Percentiles rank a stretch among this genome's conserved stretches.
phyloP scores from a whole-genome alignment of 1,140 invertebrate genomes.

The Brachionus manjavacas region DNA sequence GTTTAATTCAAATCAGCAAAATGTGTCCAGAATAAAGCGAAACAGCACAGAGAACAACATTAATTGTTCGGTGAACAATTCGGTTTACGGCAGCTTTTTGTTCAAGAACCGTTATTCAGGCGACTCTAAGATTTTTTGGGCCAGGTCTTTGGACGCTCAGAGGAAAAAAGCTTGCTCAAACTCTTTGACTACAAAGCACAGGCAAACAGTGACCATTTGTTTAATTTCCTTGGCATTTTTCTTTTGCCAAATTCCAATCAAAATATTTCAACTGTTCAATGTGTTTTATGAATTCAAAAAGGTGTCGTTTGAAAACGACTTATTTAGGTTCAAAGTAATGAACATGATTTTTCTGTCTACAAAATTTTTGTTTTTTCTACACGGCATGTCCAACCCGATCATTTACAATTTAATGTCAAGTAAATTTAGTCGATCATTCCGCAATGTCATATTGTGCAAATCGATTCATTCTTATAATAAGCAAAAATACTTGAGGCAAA shows the following conservation, averaged over 20 bases:
- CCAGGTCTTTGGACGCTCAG: not conserved
- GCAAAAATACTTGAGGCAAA: not conserved
- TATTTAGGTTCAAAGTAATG: not conserved
- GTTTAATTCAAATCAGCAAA: not conserved
- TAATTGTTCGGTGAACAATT: not conserved
- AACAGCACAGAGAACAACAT: not conserved
- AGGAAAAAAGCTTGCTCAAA: not conserved
- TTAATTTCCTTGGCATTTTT: slow-evolving; percentile 33
- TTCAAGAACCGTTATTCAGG: not conserved
- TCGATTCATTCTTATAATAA: not conserved
- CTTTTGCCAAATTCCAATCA: slow-evolving; percentile 37
- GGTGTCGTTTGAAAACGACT: not conserved
- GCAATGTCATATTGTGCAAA: slow-evolving; percentile 13
- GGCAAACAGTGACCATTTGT: slow-evolving; percentile 34
- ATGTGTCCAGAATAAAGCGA: not conserved
- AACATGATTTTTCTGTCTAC: not conserved
- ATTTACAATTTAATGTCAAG: slow-evolving; percentile 46
- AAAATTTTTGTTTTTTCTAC: slow-evolving; percentile 44
- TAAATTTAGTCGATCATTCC: slow-evolving; percentile 46
- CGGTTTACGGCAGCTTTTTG: too few species aligned
- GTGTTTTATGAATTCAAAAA: not conserved
- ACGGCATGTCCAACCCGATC: slow-evolving; percentile 32
- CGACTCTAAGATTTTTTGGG: not conserved
- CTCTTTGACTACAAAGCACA: not conserved
- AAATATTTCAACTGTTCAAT: slow-evolving; percentile 24